phyloP scores from a whole-genome alignment of 2,797 vertebrate species.

The Prunella strophiata region DNA sequence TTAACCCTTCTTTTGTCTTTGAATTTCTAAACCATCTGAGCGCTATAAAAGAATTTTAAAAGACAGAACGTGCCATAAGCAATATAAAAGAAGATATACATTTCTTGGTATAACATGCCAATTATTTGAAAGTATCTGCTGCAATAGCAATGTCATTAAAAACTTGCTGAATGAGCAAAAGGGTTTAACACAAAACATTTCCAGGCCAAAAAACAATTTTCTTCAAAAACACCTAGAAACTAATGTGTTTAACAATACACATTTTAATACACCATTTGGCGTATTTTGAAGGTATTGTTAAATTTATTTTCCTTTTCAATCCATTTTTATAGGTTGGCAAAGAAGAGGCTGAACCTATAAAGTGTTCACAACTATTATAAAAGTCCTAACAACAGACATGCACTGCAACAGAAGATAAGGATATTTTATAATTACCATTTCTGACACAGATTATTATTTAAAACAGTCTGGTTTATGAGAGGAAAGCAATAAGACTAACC shows the following conservation, averaged over 20 bases:
- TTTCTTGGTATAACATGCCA: conserved; percentile 16
- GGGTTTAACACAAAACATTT: conserved; percentile 14
- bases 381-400: conserved; percentile 59
- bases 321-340: conserved; percentile 57
- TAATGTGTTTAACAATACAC: conserved; percentile 56
- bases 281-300: conserved; percentile 4
- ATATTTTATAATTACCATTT: conserved; percentile 75
- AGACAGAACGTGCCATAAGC: not conserved
- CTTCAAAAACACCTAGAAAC: conserved; percentile 29
- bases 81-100: not conserved
- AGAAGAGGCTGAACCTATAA: conserved; percentile 60
- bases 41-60: not conserved
- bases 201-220: conserved; percentile 17
- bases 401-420: conserved; percentile 70
- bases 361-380: conserved; percentile 62
- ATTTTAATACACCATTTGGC: conserved; percentile 1
- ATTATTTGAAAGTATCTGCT: conserved; percentile 12
- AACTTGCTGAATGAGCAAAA: conserved; percentile 59
- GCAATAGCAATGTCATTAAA: conserved; percentile 36
- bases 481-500: conserved; percentile 69
- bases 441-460: conserved; percentile 74
- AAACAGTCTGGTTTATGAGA: conserved; percentile 66
- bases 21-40: not conserved
- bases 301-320: conserved; percentile 55
- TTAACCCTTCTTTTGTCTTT: not conserved